A percentile compares a stretch with the other conserved stretches of the same genome.
Conservation (phyloP, 2,888 invertebrate genomes). For the Patella ulyssiponensis region DNA sequence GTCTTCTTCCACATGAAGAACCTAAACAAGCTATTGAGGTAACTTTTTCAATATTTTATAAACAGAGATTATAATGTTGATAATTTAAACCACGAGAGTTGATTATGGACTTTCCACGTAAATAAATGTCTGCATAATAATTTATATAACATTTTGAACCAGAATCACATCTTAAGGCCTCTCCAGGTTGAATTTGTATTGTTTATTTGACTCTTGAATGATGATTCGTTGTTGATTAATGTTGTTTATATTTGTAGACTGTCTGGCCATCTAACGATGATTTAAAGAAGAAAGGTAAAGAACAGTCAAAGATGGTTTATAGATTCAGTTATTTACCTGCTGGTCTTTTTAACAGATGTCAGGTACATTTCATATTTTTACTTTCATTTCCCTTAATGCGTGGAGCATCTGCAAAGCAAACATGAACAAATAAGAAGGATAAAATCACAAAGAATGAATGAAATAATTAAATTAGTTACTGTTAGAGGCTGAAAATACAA, state of each 20-base stretch:
- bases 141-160: too few species aligned
- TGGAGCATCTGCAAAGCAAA: not conserved
- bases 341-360: slow-evolving; percentile 70
- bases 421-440: too few species aligned
- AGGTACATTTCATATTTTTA: slow-evolving; percentile 43
- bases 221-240: not conserved
- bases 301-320: slow-evolving; percentile 66
- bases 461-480: too few species aligned
- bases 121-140: too few species aligned
- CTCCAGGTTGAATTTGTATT: not conserved
- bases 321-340: slow-evolving; percentile 69
- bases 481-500: too few species aligned
- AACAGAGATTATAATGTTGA: too few species aligned
- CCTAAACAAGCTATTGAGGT: slow-evolving; percentile 47
- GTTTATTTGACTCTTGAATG: not conserved
- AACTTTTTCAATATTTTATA: not conserved
- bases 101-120: too few species aligned
- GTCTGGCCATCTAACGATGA: slow-evolving; percentile 55
- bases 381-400: not conserved
- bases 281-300: slow-evolving; percentile 34
- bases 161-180: too few species aligned
- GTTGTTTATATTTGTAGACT: slow-evolving; percentile 40
- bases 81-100: too few species aligned
- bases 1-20: slow-evolving; percentile 67
- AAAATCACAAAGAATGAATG: too few species aligned